phyloP scores from a whole-genome alignment of 2,888 invertebrate genomes.

The Xanthorhoe designata region DNA sequence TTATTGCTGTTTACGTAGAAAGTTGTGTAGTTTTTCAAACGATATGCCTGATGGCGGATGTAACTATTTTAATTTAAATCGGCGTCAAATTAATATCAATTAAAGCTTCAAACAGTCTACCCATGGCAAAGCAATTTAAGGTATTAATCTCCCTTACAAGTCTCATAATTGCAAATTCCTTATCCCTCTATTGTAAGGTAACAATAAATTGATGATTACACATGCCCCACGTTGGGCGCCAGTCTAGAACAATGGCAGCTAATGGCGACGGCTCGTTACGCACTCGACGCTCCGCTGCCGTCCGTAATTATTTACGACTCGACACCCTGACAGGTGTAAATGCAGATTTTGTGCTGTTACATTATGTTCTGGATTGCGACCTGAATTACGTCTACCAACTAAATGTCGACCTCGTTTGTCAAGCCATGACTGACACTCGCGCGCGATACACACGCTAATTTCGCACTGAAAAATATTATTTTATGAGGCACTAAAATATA shows the following conservation, averaged over 20 bases:
- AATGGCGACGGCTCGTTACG: slow-evolving; percentile 71
- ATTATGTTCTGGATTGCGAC: slow-evolving; percentile 1
- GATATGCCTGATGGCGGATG: background rate
- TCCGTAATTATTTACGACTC: slow-evolving; percentile 34
- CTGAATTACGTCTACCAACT: background rate
- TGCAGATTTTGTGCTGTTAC: slow-evolving; percentile 21
- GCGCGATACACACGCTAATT: no score
- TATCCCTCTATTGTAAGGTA: slow-evolving; percentile 29
- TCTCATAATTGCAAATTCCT: slow-evolving; percentile 22
- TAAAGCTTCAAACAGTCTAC: background rate
- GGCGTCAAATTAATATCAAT: background rate
- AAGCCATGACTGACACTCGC: background rate
- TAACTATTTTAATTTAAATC: background rate
- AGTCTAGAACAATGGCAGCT: slow-evolving; percentile 66
- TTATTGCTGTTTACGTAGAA: background rate
- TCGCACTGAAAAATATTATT: no score
- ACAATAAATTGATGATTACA: slow-evolving; percentile 45
- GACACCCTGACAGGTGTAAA: slow-evolving; percentile 35
- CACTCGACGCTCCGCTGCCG: slow-evolving; percentile 50
- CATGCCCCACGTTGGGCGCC: slow-evolving; percentile 65
- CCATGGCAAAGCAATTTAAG: slow-evolving; percentile 16
- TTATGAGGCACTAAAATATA: no score
- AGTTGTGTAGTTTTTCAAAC: background rate
- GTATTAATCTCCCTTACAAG: slow-evolving; percentile 21
- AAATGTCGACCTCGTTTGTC: background rate